phyloP scores from a whole-genome alignment of 2,888 invertebrate species.

The Tetragonisca angustula region DNA sequence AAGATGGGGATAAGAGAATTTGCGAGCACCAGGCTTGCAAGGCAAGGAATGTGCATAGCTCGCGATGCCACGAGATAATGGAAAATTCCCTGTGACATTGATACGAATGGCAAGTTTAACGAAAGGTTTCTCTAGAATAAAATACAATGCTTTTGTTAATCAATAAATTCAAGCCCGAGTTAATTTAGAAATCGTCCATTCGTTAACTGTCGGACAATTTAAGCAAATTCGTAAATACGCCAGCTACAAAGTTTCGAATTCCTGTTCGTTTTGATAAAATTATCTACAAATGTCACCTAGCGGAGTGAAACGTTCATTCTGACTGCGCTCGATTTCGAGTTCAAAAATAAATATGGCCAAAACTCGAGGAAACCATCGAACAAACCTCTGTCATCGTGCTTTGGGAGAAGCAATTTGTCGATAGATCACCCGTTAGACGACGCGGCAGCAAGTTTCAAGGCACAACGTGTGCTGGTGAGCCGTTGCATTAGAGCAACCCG shows the following conservation, averaged over 20 bases:
- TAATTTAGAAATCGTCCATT: background rate
- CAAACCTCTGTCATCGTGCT: background rate
- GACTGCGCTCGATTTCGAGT: too few species aligned
- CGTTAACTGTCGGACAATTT: background rate
- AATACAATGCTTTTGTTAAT: background rate
- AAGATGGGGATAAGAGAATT: background rate
- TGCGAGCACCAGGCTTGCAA: background rate
- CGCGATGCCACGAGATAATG: background rate
- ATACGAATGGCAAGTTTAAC: background rate
- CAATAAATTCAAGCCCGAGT: background rate
- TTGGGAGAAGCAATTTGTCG: background rate
- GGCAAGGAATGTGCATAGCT: background rate
- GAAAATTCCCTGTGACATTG: background rate
- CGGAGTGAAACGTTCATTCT: too few species aligned
- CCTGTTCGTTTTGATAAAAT: background rate
- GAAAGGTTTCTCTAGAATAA: background rate
- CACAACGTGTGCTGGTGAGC: constrained; percentile 66
- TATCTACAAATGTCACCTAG: background rate
- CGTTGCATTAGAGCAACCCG: constrained; percentile 80
- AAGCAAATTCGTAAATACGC: background rate
- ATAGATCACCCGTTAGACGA: constrained; percentile 74
- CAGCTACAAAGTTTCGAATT: background rate
- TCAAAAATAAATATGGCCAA: background rate
- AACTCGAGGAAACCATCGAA: background rate
- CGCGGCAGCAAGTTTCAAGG: constrained; percentile 56